These are phyloP conservation scores for Spilarctia lutea DNA, from an alignment of 2,888 invertebrate genomes.

Conservation along the genomic window DNA sequence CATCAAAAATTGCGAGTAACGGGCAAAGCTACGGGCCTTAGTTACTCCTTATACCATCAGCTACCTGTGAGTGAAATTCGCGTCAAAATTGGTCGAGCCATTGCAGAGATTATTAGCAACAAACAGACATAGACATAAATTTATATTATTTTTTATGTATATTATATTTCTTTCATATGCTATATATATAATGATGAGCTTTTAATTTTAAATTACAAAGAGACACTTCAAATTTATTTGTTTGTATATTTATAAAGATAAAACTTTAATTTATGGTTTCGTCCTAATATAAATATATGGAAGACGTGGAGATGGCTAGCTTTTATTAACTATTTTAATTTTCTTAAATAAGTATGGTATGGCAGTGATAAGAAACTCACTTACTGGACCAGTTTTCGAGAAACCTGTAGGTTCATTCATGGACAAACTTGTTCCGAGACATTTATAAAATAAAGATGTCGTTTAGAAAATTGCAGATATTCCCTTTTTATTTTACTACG, in stretches of 20 bases:
- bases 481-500: conserved; percentile 1
- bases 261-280: conserved; percentile 4
- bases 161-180: no score
- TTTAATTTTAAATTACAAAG: no score
- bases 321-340: conserved; percentile 43
- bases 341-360: conserved; percentile 39
- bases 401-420: conserved; percentile 45
- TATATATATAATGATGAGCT: no score
- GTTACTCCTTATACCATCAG: no score
- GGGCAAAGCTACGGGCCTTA: no score
- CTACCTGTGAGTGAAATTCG: no score
- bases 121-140: no score
- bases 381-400: conserved; percentile 17
- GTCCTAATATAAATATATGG: conserved; percentile 10
- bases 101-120: no score
- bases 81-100: no score
- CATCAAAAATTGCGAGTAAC: no score
- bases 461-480: conserved; percentile 14
- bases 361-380: conserved; percentile 41
- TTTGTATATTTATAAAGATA: background rate
- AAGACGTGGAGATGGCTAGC: conserved; percentile 32
- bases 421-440: conserved; percentile 15
- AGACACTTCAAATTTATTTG: no score
- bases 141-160: no score
- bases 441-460: conserved; percentile 18